Evolutionary conservation across 2,888 invertebrate species (phyloP), one percentile per base, ranked within the genome.

Genomic region (Heteropelma amictum): DNA sequence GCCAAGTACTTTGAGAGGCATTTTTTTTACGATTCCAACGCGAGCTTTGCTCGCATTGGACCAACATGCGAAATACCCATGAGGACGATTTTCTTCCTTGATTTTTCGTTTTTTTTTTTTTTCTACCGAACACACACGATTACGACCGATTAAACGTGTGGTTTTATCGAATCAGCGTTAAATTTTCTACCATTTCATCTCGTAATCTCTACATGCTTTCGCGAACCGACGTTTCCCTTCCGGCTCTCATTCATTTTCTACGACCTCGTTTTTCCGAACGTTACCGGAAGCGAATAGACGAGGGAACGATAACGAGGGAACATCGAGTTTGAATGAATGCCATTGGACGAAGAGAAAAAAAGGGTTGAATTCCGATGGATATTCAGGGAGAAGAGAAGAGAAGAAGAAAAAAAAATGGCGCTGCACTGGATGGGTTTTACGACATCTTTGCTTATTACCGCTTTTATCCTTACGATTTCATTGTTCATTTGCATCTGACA

Each of bases 271-370:
- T 56, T 38, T 6, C 38, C 12, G 19, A 28, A 23, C 26, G 68
- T 73, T 68, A 56, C 30, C 63, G 42, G 40, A 47, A 67, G 23
- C 26, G 42, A 68, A 63, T 68, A 7, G 60, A 63, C 38, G 42
- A 33, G 6, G 4, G n/a, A 2, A 17, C 14, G 14, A 33, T 47
- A 14, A 53, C 42, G 26, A 19, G 26, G 12, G 26, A 35, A 35
- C 21, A 14, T 2, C 12, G 10, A 26, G 8, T 8, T 12, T 67
- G 17, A 40, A 28, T 49, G 47, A 19, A 47, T 28, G 45, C 47
- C 10, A 7, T n/a, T n/a, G 21, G 35, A 23, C 30, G 17, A 17
- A 14, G 6, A 12, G 10, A 23, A 5, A n/a, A n/a, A n/a, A n/a
- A n/a, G n/a, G n/a, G n/a, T n/a, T n/a, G n/a, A n/a, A n/a, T n/a